Evolutionary conservation across 2,797 vertebrate genomes (phyloP), one percentile per base, ranked within the genome.

Genomic region (Gobionotothen gibberifrons): DNA sequence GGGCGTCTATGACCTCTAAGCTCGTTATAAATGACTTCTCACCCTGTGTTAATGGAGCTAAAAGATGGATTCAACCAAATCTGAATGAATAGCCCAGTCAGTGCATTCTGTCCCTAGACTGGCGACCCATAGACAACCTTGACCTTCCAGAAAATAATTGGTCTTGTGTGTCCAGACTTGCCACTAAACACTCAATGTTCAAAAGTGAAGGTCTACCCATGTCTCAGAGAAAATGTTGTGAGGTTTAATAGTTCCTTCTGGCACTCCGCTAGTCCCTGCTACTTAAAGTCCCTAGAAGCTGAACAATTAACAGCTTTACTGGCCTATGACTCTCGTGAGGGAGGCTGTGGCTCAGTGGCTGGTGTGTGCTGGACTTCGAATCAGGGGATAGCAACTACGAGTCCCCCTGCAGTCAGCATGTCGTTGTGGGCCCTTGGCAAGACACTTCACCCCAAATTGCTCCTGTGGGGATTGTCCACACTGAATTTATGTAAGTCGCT

Each of bases 31-130:
- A 43, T 17, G 48, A 32, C 43, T 63, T 26, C 11, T 70, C 9
- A 11, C 11, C 15, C 8, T 48, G 26, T 54, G 48, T 47, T 61
- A 32, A 17, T 43, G 42, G 54, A 26, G 26, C 26, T 26, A 5
- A 26, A 57, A n/a, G 47, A 66, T 43, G 51, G n/a, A 57, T 59
- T 53, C 19, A 60, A 68, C 36, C 16, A 62, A 70, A 57, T 13
- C 21, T 3, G 11, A 6, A 54, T 17, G n/a, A 52, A 51, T 52
- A 53, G 13, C 36, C 11, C 3, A 29, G 36, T 48, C 21, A 56
- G 6, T 49, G 11, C 11, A 49, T 66, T 12, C 9, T 29, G 7
- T 59, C 16, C 21, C 40, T 51, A 6, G 10, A 16, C 9, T 32
- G 9, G 17, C 44, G 53, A 36, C 12, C 9, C 22, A 21, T 10